phyloP scores from a whole-genome alignment of 2,113 vertebrate genomes.

The Heterotis niloticus region DNA sequence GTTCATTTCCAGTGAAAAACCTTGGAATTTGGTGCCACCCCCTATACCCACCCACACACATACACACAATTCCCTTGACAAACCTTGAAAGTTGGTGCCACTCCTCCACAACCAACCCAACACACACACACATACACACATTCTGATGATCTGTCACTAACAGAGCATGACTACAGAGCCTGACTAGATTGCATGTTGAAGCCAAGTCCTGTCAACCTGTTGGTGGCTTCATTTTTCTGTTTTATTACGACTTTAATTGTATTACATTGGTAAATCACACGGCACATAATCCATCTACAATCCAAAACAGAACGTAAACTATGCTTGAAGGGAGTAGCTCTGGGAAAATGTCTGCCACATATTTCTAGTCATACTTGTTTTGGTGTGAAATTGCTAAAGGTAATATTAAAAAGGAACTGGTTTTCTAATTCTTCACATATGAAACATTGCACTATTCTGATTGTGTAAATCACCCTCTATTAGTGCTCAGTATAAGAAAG shows the following conservation, averaged over 20 bases:
- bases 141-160: conserved; percentile 63
- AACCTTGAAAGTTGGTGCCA: conserved; percentile 23
- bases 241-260: conserved; percentile 39
- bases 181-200: conserved; percentile 59
- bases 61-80: conserved; percentile 41
- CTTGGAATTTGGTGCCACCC: no score
- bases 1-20: no score
- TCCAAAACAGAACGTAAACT: conserved; percentile 46
- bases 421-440: conserved; percentile 56
- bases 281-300: conserved; percentile 34
- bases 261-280: conserved; percentile 41
- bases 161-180: conserved; percentile 58
- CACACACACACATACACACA: conserved; percentile 41
- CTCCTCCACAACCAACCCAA: background rate
- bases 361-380: conserved; percentile 73
- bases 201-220: conserved; percentile 32
- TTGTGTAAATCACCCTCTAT: background rate
- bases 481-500: background rate
- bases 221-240: conserved; percentile 29
- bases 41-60: no score
- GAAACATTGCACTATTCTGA: background rate
- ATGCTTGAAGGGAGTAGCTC: conserved; percentile 58
- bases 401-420: conserved; percentile 54
- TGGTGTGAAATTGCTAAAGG: conserved; percentile 63
- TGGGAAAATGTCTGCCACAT: conserved; percentile 67